Conservation (phyloP, 2,888 invertebrate species). For the Patella ulyssiponensis region DNA sequence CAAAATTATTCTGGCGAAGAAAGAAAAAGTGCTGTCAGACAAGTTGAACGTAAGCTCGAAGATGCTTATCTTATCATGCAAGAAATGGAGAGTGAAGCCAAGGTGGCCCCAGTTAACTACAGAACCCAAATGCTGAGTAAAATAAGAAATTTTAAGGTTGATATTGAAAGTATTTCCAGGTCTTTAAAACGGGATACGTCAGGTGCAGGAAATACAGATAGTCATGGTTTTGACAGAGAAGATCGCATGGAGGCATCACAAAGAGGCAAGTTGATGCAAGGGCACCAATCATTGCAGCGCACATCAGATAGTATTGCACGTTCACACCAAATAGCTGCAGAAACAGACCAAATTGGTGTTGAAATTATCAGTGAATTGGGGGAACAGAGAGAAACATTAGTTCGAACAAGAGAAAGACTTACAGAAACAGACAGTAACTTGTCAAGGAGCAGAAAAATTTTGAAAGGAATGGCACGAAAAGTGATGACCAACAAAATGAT, state of each 20-base stretch:
- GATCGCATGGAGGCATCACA: slow-evolving; percentile 62
- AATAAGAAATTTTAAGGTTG: slow-evolving; percentile 57
- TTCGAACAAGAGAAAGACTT: slow-evolving; percentile 78
- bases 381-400: slow-evolving; percentile 82
- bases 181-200: slow-evolving; percentile 41
- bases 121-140: slow-evolving; percentile 64
- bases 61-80: slow-evolving; percentile 63
- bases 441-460: slow-evolving; percentile 78
- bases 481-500: slow-evolving; percentile 84
- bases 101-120: slow-evolving; percentile 64
- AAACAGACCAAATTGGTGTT: slow-evolving; percentile 85
- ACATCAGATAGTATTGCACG: slow-evolving; percentile 74
- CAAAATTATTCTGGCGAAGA: slow-evolving; percentile 61
- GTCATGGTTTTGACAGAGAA: slow-evolving; percentile 63
- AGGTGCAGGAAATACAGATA: slow-evolving; percentile 47
- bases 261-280: slow-evolving; percentile 65
- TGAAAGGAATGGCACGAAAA: slow-evolving; percentile 79
- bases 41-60: slow-evolving; percentile 60
- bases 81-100: slow-evolving; percentile 72
- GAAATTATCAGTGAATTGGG: slow-evolving; percentile 84
- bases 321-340: slow-evolving; percentile 82
- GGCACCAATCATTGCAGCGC: slow-evolving; percentile 65
- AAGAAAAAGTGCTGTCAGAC: slow-evolving; percentile 59
- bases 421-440: slow-evolving; percentile 82
- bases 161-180: slow-evolving; percentile 54